Base-by-base conservation (phyloP, 2,888 invertebrate species). In the Cactoblastis cactorum region DNA sequence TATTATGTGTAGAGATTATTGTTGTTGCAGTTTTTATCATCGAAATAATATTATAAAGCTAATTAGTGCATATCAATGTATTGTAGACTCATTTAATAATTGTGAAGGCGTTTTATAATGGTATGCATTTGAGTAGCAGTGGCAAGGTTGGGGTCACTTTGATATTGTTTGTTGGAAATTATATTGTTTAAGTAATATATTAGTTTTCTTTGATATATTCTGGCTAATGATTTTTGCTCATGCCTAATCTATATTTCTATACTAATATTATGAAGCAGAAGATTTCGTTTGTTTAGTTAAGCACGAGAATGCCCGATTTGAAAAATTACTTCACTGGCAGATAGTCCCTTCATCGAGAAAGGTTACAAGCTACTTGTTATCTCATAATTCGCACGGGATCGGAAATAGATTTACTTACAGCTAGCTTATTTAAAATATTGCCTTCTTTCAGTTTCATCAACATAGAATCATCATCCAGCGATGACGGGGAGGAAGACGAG, bases 401-500 rank as follows among this genome's bases (percentile, higher is more conserved):
- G n/a, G n/a, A n/a, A n/a, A n/a, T n/a, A n/a, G n/a, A n/a, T n/a
- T n/a, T n/a, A n/a, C n/a, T n/a, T n/a, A n/a, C n/a, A n/a, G n/a
- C n/a, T n/a, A n/a, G n/a, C n/a, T n/a, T n/a, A n/a, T 32, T 28
- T 37, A 32, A 41, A 15, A n/a, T 33, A 37, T 24, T 18, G 1
- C 22, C 19, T 19, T 2, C 58, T 71, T 83, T 48, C 73, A 92
- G 92, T 34, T 93, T 93, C 67, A 86, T 93, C 45, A 93, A 92
- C 67, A 93, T 94, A 65, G 94, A 94, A 74, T 93, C 94, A 28
- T 93, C 94, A 67, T 91, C 94, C 14, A 69, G 91, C 32, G 90
- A 92, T 38, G 91, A 92, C 24, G 90, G 92, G 39, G 92, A 92
- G 56, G 88, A 89, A 24, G 85, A 88, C 63, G 89, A 86, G 39